Evolutionary conservation across 2,888 invertebrate genomes (phyloP).

Genomic region (Cheilosia urbana): DNA sequence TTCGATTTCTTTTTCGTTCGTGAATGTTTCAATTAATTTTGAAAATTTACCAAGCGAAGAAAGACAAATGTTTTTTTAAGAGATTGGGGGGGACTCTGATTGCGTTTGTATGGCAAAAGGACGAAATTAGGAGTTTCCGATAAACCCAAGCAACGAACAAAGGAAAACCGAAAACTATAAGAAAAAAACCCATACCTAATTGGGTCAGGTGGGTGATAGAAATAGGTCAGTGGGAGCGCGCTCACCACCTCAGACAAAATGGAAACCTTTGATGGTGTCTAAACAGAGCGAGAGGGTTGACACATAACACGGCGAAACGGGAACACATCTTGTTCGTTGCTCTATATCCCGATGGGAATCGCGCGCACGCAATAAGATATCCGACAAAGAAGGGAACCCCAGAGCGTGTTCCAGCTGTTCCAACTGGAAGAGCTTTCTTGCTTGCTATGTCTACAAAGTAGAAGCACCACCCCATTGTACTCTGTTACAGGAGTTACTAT

Average conservation of each 20-base stretch:
- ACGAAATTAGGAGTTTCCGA: conserved; percentile 18
- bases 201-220: conserved; percentile 62
- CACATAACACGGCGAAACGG: conserved; percentile 33
- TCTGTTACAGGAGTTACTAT: conserved; percentile 8
- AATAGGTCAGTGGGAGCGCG: conserved; percentile 55
- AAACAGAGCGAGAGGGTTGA: conserved; percentile 22
- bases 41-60: conserved; percentile 43
- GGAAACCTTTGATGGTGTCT: conserved; percentile 37
- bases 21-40: conserved; percentile 59
- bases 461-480: not conserved
- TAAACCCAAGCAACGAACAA: not conserved
- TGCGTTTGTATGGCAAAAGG: conserved; percentile 5
- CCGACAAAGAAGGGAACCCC: conserved; percentile 17
- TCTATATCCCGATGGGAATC: conserved; percentile 44
- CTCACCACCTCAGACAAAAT: conserved; percentile 4
- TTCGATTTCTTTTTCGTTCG: conserved; percentile 7
- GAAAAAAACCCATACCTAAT: conserved; percentile 34
- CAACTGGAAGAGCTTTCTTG: conserved; percentile 62
- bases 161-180: not conserved
- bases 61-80: conserved; percentile 52
- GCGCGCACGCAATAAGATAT: conserved; percentile 47
- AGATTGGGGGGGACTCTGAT: conserved; percentile 37
- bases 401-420: conserved; percentile 57
- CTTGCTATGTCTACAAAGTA: conserved; percentile 3
- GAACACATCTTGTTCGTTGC: conserved; percentile 32